Conservation (phyloP, 2,888 invertebrate species). For the Drosophila prolongata region DNA sequence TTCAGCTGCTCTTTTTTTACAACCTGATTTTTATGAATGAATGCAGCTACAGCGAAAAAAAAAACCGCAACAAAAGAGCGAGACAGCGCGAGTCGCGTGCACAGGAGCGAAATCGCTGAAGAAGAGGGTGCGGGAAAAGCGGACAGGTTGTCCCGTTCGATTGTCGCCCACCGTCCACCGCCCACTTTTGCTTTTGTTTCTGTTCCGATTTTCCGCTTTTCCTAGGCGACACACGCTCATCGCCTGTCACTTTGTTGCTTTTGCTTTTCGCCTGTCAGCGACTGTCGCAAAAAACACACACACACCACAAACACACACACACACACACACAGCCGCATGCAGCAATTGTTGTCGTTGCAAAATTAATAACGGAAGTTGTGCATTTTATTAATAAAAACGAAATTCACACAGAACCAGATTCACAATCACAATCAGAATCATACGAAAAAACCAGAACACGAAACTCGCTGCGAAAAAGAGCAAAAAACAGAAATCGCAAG, state of each 20-base stretch:
- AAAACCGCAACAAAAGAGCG: constrained; percentile 29
- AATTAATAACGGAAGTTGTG: constrained; percentile 84
- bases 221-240: constrained; percentile 63
- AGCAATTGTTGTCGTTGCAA: constrained; percentile 74
- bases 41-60: constrained; percentile 57
- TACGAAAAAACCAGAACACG: constrained; percentile 33
- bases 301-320: not conserved
- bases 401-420: constrained; percentile 57
- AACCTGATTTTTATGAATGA: constrained; percentile 80
- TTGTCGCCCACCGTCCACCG: constrained; percentile 23
- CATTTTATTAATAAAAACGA: constrained; percentile 83
- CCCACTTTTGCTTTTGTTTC: constrained; percentile 9
- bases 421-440: constrained; percentile 37
- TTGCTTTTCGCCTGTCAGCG: constrained; percentile 33
- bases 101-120: constrained; percentile 60
- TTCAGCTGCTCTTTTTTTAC: constrained; percentile 57
- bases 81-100: constrained; percentile 55
- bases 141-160: constrained; percentile 40
- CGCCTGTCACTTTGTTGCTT: constrained; percentile 54
- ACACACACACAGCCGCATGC: constrained; percentile 17
- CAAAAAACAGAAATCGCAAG: constrained; percentile 15
- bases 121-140: constrained; percentile 10
- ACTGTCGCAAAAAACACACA: constrained; percentile 29
- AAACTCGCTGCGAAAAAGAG: constrained; percentile 18
- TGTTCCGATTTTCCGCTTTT: constrained; percentile 17